Evolutionary conservation across 1,140 invertebrate genomes (phyloP).

Genomic region (Drosophila tristis): DNA sequence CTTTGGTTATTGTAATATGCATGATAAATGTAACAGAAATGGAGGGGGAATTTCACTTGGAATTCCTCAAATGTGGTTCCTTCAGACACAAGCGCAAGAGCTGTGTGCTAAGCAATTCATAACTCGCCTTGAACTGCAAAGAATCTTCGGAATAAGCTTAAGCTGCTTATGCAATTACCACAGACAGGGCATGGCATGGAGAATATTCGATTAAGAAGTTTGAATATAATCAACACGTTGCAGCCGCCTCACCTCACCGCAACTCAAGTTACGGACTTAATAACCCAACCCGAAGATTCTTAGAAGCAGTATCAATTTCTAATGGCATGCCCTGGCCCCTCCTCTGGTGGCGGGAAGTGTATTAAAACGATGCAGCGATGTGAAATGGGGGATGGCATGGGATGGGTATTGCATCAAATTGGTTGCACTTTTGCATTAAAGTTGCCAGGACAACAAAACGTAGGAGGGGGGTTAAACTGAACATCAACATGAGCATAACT

Average conservation of each 20-base stretch:
- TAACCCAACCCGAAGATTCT: slow-evolving; percentile 4
- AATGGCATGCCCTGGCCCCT: slow-evolving; percentile 2
- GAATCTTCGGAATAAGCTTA: slow-evolving; percentile 1
- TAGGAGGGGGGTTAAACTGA: not conserved
- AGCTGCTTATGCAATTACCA: slow-evolving; percentile 16
- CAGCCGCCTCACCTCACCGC: not conserved
- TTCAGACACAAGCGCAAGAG: no score
- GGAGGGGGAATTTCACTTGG: no score
- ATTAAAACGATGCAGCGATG: slow-evolving; percentile 33
- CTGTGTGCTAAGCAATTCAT: no score
- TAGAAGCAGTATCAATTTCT: slow-evolving; percentile 8
- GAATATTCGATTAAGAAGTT: slow-evolving; percentile 6
- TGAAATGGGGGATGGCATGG: not conserved
- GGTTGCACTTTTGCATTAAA: slow-evolving; percentile 46
- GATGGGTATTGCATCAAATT: slow-evolving; percentile 34
- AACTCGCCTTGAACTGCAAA: no score
- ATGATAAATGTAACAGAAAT: no score
- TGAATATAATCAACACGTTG: not conserved
- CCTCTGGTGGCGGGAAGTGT: not conserved
- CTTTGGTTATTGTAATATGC: no score
- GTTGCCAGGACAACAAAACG: slow-evolving; percentile 61
- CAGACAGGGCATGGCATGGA: not conserved
- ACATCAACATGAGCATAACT: no score
- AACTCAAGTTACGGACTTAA: slow-evolving; percentile 2
- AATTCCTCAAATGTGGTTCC: no score